Percentiles rank a stretch among this genome's conserved stretches.
phyloP scores from a whole-genome alignment of 1,140 invertebrate genomes.

The Zophobas atratus region DNA sequence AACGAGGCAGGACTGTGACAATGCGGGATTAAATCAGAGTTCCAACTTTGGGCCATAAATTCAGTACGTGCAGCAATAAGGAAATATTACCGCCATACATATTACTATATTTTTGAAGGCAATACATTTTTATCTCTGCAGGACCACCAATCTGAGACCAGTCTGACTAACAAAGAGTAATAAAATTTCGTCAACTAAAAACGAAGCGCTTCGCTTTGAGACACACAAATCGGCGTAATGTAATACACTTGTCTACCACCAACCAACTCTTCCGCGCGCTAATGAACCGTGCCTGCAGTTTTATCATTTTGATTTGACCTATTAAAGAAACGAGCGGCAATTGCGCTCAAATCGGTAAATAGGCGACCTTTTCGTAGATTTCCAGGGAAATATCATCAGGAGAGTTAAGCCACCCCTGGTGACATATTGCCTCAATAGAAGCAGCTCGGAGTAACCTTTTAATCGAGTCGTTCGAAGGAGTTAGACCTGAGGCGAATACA shows the following conservation, averaged over 20 bases:
- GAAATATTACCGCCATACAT: slow-evolving; percentile 35
- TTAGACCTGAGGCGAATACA: background rate
- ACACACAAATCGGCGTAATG: background rate
- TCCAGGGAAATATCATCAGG: background rate
- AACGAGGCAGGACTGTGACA: background rate
- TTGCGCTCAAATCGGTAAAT: slow-evolving; percentile 44
- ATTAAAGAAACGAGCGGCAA: slow-evolving; percentile 28
- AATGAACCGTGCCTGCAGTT: slow-evolving; percentile 6
- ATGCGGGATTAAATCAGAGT: slow-evolving; percentile 16
- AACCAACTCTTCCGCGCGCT: background rate
- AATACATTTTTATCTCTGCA: slow-evolving; percentile 23
- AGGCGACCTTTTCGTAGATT: slow-evolving; percentile 32
- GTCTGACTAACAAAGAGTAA: slow-evolving; percentile 25
- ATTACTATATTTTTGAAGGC: slow-evolving; percentile 31
- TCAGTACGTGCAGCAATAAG: slow-evolving; percentile 16
- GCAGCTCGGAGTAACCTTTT: slow-evolving; percentile 10
- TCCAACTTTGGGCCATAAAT: slow-evolving; percentile 22
- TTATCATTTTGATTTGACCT: slow-evolving; percentile 39
- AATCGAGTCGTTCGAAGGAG: slow-evolving; percentile 1
- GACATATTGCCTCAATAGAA: slow-evolving; percentile 14
- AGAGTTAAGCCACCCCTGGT: slow-evolving; percentile 3
- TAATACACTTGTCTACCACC: background rate
- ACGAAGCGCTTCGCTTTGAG: background rate
- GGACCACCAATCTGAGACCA: slow-evolving; percentile 25
- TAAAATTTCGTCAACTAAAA: slow-evolving; percentile 16